phyloP scores from a whole-genome alignment of 2,113 vertebrate genomes.

The Lichenostomus cassidix region DNA sequence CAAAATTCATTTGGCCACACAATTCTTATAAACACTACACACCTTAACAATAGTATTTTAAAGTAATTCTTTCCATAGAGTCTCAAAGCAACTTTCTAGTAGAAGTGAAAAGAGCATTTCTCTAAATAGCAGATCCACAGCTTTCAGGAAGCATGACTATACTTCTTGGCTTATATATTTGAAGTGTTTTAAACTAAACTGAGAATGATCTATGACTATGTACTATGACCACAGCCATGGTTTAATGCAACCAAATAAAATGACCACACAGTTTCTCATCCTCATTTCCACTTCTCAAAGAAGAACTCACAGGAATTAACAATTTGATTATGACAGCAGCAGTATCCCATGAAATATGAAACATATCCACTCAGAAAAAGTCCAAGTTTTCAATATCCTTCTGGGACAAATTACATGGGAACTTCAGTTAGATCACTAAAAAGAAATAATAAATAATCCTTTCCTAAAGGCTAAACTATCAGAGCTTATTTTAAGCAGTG shows the following conservation, averaged over 20 bases:
- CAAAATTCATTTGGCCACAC: not conserved
- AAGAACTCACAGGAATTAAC: not conserved
- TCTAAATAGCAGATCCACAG: not conserved
- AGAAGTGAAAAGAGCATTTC: not conserved
- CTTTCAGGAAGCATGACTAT: not conserved
- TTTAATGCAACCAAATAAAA: not conserved
- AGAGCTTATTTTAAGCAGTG: not conserved
- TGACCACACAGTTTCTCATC: not conserved
- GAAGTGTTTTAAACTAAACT: not conserved
- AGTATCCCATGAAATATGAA: not conserved
- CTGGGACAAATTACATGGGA: not conserved
- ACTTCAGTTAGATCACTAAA: not conserved
- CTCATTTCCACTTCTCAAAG: not conserved
- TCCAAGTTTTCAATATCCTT: not conserved
- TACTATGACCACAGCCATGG: not conserved
- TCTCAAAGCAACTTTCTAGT: not conserved
- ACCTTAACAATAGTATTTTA: not conserved
- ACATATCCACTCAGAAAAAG: not conserved
- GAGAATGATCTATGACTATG: not conserved
- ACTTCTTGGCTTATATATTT: not conserved
- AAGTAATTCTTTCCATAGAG: not conserved
- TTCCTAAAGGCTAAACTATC: not conserved
- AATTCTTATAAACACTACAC: not conserved
- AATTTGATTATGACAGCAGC: not conserved
- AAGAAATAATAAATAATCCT: not conserved